These are phyloP conservation scores for Speoplatyrhinus poulsoni DNA, from an alignment of 2,113 vertebrate genomes.

Conservation along the genomic window DNA sequence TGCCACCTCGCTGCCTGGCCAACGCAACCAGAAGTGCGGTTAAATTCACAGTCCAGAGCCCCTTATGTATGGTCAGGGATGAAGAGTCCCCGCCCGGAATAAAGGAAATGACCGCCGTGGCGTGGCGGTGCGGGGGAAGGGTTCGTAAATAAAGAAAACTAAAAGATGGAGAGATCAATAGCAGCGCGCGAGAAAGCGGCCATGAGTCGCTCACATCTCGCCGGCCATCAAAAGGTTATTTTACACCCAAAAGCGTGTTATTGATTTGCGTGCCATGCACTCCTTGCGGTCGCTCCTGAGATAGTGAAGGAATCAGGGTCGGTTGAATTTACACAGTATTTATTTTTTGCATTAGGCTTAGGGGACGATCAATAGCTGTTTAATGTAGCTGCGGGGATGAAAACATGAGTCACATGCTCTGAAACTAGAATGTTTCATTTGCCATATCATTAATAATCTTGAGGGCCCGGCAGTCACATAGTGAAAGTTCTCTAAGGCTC, in stretches of 20 bases:
- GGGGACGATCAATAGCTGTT: slow-evolving; percentile 67
- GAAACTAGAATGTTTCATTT: slow-evolving; percentile 61
- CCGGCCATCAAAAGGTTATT: slow-evolving; percentile 91
- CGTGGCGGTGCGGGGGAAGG: slow-evolving; percentile 45
- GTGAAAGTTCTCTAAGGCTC: slow-evolving; percentile 28
- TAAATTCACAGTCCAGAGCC: slow-evolving; percentile 22
- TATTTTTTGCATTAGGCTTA: slow-evolving; percentile 77
- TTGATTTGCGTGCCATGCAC: slow-evolving; percentile 79
- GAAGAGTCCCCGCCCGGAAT: slow-evolving; percentile 33
- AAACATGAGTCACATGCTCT: slow-evolving; percentile 65
- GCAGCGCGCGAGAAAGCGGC: slow-evolving; percentile 73
- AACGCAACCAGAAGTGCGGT: slow-evolving; percentile 18
- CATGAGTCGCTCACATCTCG: slow-evolving; percentile 77
- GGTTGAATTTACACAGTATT: slow-evolving; percentile 70
- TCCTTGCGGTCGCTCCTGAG: slow-evolving; percentile 68
- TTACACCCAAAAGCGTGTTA: slow-evolving; percentile 86
- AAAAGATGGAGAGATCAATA: slow-evolving; percentile 82
- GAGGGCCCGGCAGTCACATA: slow-evolving; percentile 38
- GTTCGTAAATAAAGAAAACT: slow-evolving; percentile 52
- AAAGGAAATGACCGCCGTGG: slow-evolving; percentile 19
- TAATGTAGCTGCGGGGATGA: slow-evolving; percentile 69
- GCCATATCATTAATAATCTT: slow-evolving; percentile 54
- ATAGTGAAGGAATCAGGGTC: slow-evolving; percentile 60
- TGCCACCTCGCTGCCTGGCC: neutral
- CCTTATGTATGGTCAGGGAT: slow-evolving; percentile 26